These are phyloP conservation scores for Catocala fraxini DNA, from an alignment of 2,888 invertebrate species.

Conservation along the genomic window DNA sequence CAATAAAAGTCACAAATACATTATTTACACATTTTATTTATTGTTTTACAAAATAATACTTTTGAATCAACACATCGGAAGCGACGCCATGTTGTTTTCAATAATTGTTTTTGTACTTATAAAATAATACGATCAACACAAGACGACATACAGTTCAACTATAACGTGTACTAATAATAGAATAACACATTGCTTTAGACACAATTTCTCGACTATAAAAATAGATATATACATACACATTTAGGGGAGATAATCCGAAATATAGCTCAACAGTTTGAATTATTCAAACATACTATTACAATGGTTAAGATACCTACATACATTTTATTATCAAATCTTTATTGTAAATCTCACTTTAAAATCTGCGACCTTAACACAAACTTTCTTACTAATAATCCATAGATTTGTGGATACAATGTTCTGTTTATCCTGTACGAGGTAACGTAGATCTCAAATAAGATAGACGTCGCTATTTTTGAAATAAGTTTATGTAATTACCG, in stretches of 20 bases:
- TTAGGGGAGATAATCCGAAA: no score
- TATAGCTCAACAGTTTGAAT: no score
- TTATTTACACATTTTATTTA: conserved; percentile 69
- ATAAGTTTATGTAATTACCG: no score
- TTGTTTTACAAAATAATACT: conserved; percentile 80
- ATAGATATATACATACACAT: neutral
- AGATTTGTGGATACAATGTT: no score
- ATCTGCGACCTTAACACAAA: neutral
- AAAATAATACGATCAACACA: conserved; percentile 47
- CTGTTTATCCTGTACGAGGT: no score
- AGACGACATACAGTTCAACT: conserved; percentile 28
- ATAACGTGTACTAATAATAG: neutral
- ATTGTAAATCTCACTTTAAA: neutral
- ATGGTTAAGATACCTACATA: no score
- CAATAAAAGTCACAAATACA: conserved; percentile 50
- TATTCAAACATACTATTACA: no score
- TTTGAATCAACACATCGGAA: conserved; percentile 65
- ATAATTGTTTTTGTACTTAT: conserved; percentile 63
- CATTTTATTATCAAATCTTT: no score
- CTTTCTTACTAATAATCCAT: no score
- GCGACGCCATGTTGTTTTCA: conserved; percentile 58
- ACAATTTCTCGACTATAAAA: conserved; percentile 3
- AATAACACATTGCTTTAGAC: no score
- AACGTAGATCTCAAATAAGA: no score
- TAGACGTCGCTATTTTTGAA: no score